Conservation (phyloP, 2,888 invertebrate species). For the Molorchus minor region DNA sequence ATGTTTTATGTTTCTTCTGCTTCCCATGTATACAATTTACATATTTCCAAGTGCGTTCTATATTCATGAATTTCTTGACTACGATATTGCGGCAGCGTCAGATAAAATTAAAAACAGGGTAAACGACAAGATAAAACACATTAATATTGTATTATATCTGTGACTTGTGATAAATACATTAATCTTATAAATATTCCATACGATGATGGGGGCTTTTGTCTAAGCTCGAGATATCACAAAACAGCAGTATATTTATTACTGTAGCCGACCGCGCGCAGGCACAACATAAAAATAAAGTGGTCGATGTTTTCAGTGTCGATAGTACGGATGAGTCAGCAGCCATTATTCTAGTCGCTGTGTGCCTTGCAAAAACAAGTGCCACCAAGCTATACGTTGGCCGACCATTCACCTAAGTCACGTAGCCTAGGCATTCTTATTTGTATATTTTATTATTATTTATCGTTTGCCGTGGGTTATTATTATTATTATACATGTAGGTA, state of each 20-base stretch:
- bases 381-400: conserved; percentile 39
- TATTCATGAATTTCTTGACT: no score
- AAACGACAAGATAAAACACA: conserved; percentile 15
- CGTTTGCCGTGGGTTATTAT: no score
- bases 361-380: conserved; percentile 54
- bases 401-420: conserved; percentile 53
- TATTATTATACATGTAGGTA: not conserved
- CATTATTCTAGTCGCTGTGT: conserved; percentile 49
- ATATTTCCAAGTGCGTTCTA: not conserved
- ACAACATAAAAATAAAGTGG: conserved; percentile 40
- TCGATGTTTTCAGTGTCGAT: conserved; percentile 55
- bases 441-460: conserved; percentile 30
- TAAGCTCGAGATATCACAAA: conserved; percentile 13
- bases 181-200: conserved; percentile 29
- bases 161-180: conserved; percentile 22
- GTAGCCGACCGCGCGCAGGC: not conserved
- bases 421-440: conserved; percentile 43
- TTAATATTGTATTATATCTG: conserved; percentile 10
- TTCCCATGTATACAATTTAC: no score
- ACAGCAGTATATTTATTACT: conserved; percentile 1
- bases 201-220: conserved; percentile 25
- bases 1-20: no score
- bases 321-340: conserved; percentile 61
- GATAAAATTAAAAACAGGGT: conserved; percentile 8
- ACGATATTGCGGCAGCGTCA: not conserved